Percentiles rank a stretch among this genome's conserved stretches.
Evolutionary conservation across 2,888 invertebrate species (phyloP).

Genomic region (Pachliopta kotzebuea): DNA sequence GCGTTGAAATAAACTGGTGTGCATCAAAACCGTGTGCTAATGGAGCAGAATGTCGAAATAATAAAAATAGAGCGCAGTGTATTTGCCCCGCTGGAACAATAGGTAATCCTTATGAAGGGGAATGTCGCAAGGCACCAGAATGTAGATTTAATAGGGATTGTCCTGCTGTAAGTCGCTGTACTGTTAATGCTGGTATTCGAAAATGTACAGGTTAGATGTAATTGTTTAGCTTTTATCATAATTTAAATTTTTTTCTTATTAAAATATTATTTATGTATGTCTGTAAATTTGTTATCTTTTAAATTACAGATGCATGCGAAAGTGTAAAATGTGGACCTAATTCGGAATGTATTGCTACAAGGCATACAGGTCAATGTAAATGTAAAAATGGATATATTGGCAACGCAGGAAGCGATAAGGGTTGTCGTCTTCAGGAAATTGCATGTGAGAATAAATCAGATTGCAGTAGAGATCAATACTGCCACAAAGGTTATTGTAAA

Average conservation of each 20-base stretch:
- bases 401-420: slow-evolving; percentile 85
- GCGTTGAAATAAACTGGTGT: slow-evolving; percentile 89
- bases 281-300: slow-evolving; percentile 7
- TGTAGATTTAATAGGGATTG: slow-evolving; percentile 90
- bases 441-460: slow-evolving; percentile 86
- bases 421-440: slow-evolving; percentile 88
- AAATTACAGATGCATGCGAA: slow-evolving; percentile 87
- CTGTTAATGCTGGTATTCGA: slow-evolving; percentile 84
- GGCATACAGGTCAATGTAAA: slow-evolving; percentile 88
- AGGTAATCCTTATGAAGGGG: slow-evolving; percentile 92
- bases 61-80: slow-evolving; percentile 89
- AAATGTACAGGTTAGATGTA: slow-evolving; percentile 85
- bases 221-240: background rate
- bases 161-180: slow-evolving; percentile 89
- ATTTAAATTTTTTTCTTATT: slow-evolving; percentile 13
- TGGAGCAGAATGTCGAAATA: slow-evolving; percentile 89
- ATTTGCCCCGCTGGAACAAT: slow-evolving; percentile 88
- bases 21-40: slow-evolving; percentile 88
- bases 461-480: slow-evolving; percentile 90
- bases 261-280: slow-evolving; percentile 3
- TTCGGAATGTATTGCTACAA: slow-evolving; percentile 88
- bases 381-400: slow-evolving; percentile 90
- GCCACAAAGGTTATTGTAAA: slow-evolving; percentile 89
- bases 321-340: slow-evolving; percentile 89
- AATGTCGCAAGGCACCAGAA: slow-evolving; percentile 90